phyloP scores from a whole-genome alignment of 1,140 invertebrate species.

The Coelopa frigida region DNA sequence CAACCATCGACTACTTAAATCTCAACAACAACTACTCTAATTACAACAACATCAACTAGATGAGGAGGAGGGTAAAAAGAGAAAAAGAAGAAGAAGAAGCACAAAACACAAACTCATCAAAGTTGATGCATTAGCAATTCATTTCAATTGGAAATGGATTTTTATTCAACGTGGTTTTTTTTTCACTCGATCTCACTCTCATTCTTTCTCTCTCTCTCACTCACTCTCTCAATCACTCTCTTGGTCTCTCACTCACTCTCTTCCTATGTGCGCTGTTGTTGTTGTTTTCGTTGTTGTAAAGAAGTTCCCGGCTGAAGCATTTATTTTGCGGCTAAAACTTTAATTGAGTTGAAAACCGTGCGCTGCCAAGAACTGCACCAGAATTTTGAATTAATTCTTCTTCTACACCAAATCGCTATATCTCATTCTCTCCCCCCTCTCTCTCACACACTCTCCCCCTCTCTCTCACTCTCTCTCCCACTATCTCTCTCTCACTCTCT shows the following conservation, averaged over 20 bases:
- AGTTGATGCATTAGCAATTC: too few species aligned
- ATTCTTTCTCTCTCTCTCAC: neutral
- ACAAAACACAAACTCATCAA: neutral
- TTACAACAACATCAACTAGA: conserved; percentile 1
- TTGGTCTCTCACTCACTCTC: neutral
- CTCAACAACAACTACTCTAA: neutral
- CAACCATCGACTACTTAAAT: conserved; percentile 1
- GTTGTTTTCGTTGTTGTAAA: conserved; percentile 15
- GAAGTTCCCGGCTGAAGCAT: conserved; percentile 45
- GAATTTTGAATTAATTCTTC: too few species aligned
- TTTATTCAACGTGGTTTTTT: neutral
- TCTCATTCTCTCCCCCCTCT: neutral
- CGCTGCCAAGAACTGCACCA: too few species aligned
- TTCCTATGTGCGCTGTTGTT: neutral
- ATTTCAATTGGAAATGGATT: too few species aligned
- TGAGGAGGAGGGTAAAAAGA: neutral
- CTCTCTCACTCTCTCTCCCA: too few species aligned
- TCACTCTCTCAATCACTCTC: neutral
- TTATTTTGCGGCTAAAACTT: conserved; percentile 45
- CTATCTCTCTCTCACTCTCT: neutral
- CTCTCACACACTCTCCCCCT: too few species aligned
- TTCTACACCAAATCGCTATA: too few species aligned
- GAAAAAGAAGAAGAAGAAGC: neutral
- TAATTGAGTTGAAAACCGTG: conserved; percentile 44
- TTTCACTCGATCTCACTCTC: neutral